Conservation (phyloP, 2,888 invertebrate species). For the Baronia brevicornis region DNA sequence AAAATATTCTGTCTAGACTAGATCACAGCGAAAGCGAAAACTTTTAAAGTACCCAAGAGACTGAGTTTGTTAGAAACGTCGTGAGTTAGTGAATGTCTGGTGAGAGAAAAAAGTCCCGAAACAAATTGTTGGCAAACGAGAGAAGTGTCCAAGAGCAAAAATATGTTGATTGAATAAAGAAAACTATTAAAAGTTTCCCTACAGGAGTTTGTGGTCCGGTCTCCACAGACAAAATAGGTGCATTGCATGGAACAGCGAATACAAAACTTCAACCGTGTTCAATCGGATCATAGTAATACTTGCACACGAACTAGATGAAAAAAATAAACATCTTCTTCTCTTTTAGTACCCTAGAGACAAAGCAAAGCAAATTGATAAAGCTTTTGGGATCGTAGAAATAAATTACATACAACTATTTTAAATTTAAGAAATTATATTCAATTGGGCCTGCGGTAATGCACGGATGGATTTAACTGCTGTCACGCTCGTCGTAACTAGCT, state of each 20-base stretch:
- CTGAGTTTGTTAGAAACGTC: constrained; percentile 55
- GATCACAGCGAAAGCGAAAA: constrained; percentile 40
- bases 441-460: too few species aligned
- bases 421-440: too few species aligned
- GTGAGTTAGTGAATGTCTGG: constrained; percentile 44
- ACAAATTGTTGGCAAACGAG: constrained; percentile 70
- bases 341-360: too few species aligned
- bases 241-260: constrained; percentile 49
- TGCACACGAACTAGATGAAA: too few species aligned
- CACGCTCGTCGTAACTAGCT: too few species aligned
- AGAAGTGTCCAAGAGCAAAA: constrained; percentile 69
- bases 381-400: too few species aligned
- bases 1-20: constrained; percentile 52
- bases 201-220: constrained; percentile 52
- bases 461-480: too few species aligned
- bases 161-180: constrained; percentile 75
- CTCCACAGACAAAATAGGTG: constrained; percentile 46
- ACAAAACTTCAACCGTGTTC: too few species aligned
- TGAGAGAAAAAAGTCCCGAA: constrained; percentile 59
- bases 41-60: constrained; percentile 53
- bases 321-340: too few species aligned
- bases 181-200: constrained; percentile 70
- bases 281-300: too few species aligned
- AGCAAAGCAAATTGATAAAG: too few species aligned
- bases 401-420: too few species aligned